A percentile compares a stretch with the other conserved stretches of the same genome.
These are phyloP conservation scores for Spialia ferax DNA, from an alignment of 2,888 invertebrate species.

Conservation along the genomic window DNA sequence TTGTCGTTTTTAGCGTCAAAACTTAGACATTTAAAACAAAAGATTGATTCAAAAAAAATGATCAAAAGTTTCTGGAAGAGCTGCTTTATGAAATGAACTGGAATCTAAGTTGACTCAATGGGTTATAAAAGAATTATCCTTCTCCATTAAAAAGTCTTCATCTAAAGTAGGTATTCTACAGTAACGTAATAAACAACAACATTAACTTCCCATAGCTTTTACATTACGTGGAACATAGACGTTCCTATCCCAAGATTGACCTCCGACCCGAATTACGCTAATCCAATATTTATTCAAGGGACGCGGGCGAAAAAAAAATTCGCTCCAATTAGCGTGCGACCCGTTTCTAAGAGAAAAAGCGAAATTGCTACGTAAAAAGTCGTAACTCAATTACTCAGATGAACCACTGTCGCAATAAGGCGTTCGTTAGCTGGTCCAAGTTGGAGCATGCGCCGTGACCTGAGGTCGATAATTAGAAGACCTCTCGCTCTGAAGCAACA, in stretches of 20 bases:
- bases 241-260: conserved; percentile 65
- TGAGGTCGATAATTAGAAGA: conserved; percentile 86
- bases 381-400: conserved; percentile 86
- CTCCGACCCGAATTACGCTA: conserved; percentile 76
- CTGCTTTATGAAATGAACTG: too few relatives aligned
- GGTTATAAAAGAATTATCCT: not conserved
- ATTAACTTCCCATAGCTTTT: conserved; percentile 2
- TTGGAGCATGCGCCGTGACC: conserved; percentile 87
- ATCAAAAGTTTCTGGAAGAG: too few relatives aligned
- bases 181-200: conserved; percentile 16
- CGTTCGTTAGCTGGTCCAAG: conserved; percentile 70
- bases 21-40: too few relatives aligned
- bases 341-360: conserved; percentile 81
- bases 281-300: conserved; percentile 80
- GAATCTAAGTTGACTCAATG: too few relatives aligned
- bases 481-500: conserved; percentile 82
- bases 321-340: conserved; percentile 81
- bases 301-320: conserved; percentile 70
- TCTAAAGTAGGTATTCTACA: not conserved
- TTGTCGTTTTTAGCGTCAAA: too few relatives aligned
- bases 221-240: conserved; percentile 5
- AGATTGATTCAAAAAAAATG: too few relatives aligned
- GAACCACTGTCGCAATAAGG: conserved; percentile 85
- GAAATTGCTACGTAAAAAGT: conserved; percentile 86
- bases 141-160: not conserved